These are phyloP conservation scores for Enteromius viviparus DNA, from an alignment of 2,797 vertebrate genomes.

Conservation along the genomic window DNA sequence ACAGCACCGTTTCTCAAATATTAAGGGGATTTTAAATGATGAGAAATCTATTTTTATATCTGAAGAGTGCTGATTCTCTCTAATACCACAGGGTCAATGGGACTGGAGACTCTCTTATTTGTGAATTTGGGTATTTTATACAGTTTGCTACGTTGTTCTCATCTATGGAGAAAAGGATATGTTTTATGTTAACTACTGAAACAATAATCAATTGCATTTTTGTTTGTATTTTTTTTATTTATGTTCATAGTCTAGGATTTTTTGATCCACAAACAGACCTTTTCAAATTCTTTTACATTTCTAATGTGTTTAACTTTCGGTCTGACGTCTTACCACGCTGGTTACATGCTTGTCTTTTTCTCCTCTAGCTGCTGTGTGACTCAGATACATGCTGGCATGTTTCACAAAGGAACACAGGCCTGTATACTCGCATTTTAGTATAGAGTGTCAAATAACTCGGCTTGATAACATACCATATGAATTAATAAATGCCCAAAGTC, in stretches of 20 bases:
- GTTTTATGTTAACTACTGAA: conserved; percentile 57
- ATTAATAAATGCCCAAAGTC: conserved; percentile 46
- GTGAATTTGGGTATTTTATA: conserved; percentile 80
- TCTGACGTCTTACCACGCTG: conserved; percentile 32
- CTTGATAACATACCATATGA: conserved; percentile 31
- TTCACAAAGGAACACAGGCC: conserved; percentile 42
- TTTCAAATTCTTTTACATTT: conserved; percentile 29
- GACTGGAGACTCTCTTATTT: conserved; percentile 69
- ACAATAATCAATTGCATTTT: conserved; percentile 65
- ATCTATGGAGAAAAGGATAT: conserved; percentile 72
- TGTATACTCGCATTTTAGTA: conserved; percentile 36
- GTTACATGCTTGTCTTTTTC: conserved; percentile 49
- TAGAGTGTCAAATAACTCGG: conserved; percentile 18
- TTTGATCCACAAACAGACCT: conserved; percentile 16
- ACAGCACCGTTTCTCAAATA: conserved; percentile 75
- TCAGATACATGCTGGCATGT: conserved; percentile 53
- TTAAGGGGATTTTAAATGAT: conserved; percentile 85
- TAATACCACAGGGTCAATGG: conserved; percentile 71
- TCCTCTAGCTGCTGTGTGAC: conserved; percentile 46
- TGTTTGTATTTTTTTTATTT: conserved; percentile 62
- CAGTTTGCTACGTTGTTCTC: conserved; percentile 74
- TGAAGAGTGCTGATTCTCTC: conserved; percentile 79
- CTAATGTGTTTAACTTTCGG: conserved; percentile 43
- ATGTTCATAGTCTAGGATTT: conserved; percentile 29
- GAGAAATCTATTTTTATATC: conserved; percentile 87